These are phyloP conservation scores for Oncorhynchus kisutch DNA, from an alignment of 2,113 vertebrate species.

Conservation along the genomic window DNA sequence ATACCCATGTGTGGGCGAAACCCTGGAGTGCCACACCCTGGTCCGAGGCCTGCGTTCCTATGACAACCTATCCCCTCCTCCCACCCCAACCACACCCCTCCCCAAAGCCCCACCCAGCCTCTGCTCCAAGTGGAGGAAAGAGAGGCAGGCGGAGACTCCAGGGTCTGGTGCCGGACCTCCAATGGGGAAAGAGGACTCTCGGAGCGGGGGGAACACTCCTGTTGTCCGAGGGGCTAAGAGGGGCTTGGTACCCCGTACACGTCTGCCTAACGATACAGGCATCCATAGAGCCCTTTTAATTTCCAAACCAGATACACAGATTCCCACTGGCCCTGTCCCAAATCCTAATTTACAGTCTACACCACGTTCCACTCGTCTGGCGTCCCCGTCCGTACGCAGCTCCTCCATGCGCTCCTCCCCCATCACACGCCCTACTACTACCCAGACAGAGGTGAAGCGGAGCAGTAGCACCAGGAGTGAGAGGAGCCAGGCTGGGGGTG, in stretches of 20 bases:
- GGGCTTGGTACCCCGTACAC: slow-evolving; percentile 50
- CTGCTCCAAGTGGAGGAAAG: slow-evolving; percentile 80
- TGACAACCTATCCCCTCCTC: slow-evolving; percentile 61
- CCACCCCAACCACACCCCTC: slow-evolving; percentile 33
- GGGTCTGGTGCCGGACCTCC: slow-evolving; percentile 34
- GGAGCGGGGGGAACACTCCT: slow-evolving; percentile 44
- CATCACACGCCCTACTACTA: slow-evolving; percentile 20
- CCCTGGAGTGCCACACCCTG: slow-evolving; percentile 75
- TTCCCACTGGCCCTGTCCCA: slow-evolving; percentile 14
- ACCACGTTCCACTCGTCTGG: slow-evolving; percentile 31
- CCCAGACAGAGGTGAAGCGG: slow-evolving; percentile 55
- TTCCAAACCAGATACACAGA: slow-evolving; percentile 55
- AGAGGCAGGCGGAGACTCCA: slow-evolving; percentile 59
- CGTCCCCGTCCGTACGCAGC: slow-evolving; percentile 43
- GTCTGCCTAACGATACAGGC: slow-evolving; percentile 44
- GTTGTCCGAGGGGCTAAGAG: slow-evolving; percentile 62
- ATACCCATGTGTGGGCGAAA: slow-evolving; percentile 67
- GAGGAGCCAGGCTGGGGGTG: slow-evolving; percentile 24
- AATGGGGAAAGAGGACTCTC: slow-evolving; percentile 53
- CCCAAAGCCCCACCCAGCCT: slow-evolving; percentile 67
- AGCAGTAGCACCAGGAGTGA: slow-evolving; percentile 50
- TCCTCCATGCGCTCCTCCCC: slow-evolving; percentile 54
- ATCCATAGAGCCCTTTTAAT: slow-evolving; percentile 56
- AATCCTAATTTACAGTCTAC: slow-evolving; percentile 14
- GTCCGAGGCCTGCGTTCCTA: slow-evolving; percentile 75